A percentile compares a stretch with the other conserved stretches of the same genome.
These are phyloP conservation scores for Drosophila pseudotalamancana DNA, from an alignment of 2,888 invertebrate species.

Conservation along the genomic window DNA sequence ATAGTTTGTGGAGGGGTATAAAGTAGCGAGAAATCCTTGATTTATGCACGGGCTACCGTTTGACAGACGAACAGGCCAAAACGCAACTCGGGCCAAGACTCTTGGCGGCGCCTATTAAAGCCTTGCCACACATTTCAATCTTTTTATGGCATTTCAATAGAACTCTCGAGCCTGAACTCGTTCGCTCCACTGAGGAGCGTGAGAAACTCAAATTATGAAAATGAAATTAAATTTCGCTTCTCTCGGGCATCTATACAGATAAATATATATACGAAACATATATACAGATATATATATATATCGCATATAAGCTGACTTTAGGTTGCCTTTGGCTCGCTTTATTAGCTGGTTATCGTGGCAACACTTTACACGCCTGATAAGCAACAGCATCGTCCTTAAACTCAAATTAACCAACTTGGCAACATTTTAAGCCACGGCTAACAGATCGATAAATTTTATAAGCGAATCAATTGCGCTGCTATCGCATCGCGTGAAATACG, in stretches of 20 bases:
- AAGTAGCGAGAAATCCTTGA: constrained; percentile 67
- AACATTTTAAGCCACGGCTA: constrained; percentile 56
- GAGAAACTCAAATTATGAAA: constrained; percentile 76
- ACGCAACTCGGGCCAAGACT: constrained; percentile 10
- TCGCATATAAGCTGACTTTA: constrained; percentile 10
- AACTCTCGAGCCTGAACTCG: constrained; percentile 33
- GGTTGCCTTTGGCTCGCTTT: background rate
- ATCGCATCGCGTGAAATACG: constrained; percentile 79
- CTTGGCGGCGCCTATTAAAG: constrained; percentile 74
- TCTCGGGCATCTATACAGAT: background rate
- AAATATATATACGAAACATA: too few species aligned
- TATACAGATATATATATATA: background rate
- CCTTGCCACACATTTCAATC: constrained; percentile 66
- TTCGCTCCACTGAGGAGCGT: constrained; percentile 46
- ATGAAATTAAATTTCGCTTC: constrained; percentile 39
- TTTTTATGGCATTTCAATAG: constrained; percentile 80
- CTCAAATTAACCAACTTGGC: constrained; percentile 36
- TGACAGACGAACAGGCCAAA: constrained; percentile 56
- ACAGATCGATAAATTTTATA: constrained; percentile 80
- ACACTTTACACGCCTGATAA: constrained; percentile 65
- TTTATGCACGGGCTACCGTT: constrained; percentile 77
- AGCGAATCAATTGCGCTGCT: constrained; percentile 81
- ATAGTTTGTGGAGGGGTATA: constrained; percentile 46
- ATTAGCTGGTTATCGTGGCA: constrained; percentile 50
- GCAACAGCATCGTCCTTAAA: constrained; percentile 29